Evolutionary conservation across 2,797 vertebrate species (phyloP).

Genomic region (Spheniscus humboldti): DNA sequence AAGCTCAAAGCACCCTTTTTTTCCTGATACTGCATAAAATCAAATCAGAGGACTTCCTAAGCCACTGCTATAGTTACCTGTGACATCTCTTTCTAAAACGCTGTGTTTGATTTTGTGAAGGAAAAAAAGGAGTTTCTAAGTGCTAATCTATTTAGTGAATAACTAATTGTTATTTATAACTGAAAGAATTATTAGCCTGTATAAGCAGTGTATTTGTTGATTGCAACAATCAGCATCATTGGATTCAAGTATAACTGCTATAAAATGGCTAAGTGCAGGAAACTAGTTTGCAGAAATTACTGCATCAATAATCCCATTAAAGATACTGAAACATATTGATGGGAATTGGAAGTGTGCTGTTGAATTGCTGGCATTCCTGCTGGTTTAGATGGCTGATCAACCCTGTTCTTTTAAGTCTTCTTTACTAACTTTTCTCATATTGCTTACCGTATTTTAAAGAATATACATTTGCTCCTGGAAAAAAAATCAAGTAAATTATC

Average conservation of each 20-base stretch:
- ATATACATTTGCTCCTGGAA: background rate
- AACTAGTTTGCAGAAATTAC: conserved; percentile 14
- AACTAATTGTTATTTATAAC: background rate
- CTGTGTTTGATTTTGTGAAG: background rate
- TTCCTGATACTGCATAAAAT: background rate
- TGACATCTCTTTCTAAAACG: background rate
- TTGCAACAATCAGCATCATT: background rate
- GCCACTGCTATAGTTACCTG: background rate
- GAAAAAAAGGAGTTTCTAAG: background rate
- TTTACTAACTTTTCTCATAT: background rate
- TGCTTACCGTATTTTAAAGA: background rate
- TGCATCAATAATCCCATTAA: background rate
- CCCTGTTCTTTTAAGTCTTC: background rate
- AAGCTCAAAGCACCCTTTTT: background rate
- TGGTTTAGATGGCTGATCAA: background rate
- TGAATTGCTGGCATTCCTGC: background rate
- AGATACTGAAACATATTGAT: background rate
- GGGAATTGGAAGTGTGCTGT: background rate
- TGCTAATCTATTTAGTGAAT: background rate
- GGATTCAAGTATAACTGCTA: background rate
- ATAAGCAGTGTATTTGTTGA: background rate
- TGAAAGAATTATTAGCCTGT: background rate
- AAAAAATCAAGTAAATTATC: background rate
- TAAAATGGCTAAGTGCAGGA: background rate
- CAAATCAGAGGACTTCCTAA: background rate